Percentiles rank a stretch among this genome's conserved stretches.
These are phyloP conservation scores for Eira barbara DNA, from an alignment of 2,113 vertebrate species.

Conservation along the genomic window DNA sequence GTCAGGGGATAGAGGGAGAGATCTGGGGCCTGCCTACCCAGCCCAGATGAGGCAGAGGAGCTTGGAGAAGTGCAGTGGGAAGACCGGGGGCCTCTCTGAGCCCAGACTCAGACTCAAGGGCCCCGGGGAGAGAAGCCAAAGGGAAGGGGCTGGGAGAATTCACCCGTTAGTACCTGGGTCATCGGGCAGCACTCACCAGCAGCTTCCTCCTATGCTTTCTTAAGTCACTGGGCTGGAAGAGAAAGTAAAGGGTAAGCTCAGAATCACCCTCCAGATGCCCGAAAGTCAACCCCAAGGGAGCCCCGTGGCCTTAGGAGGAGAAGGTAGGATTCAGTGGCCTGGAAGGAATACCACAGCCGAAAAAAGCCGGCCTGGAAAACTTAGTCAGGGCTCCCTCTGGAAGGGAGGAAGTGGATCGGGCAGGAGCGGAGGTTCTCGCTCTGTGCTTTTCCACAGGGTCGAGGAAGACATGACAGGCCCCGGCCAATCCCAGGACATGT, in stretches of 20 bases:
- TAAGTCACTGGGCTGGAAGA: conserved; percentile 95
- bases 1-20: conserved; percentile 71
- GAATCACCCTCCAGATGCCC: neutral
- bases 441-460: neutral
- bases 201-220: conserved; percentile 97
- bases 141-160: neutral
- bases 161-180: conserved; percentile 20
- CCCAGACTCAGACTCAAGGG: neutral
- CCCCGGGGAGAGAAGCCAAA: neutral
- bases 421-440: neutral
- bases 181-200: conserved; percentile 87
- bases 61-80: neutral
- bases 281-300: conserved; percentile 3
- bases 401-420: neutral
- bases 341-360: neutral
- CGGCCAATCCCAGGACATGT: neutral
- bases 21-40: conserved; percentile 54
- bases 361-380: neutral
- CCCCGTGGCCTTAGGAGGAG: neutral
- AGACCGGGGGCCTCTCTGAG: neutral
- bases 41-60: conserved; percentile 36
- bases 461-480: neutral
- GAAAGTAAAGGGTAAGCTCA: conserved; percentile 73
- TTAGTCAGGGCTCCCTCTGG: neutral
- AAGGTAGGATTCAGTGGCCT: neutral